Evolutionary conservation across 1,140 invertebrate genomes (phyloP).

Genomic region (Portunus trituberculatus): DNA sequence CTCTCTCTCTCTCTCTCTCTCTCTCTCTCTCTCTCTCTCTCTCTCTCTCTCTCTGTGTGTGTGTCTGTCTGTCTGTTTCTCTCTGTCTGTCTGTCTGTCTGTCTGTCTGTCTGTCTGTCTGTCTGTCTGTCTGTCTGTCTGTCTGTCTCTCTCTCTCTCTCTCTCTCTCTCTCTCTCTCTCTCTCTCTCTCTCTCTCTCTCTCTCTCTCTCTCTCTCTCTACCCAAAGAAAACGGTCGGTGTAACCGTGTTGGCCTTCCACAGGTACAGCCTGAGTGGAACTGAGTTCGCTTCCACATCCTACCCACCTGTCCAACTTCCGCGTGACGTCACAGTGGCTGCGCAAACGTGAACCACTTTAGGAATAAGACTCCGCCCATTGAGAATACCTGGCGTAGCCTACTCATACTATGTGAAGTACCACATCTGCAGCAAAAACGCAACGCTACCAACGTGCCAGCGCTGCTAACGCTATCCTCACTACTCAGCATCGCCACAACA

Average conservation of each 20-base stretch:
- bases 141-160: not conserved
- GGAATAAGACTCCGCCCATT: too few relatives aligned
- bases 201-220: not conserved
- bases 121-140: not conserved
- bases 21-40: conserved; percentile 34
- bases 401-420: too few relatives aligned
- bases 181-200: not conserved
- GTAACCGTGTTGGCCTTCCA: too few relatives aligned
- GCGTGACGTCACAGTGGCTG: too few relatives aligned
- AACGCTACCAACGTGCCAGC: too few relatives aligned
- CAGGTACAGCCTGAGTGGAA: too few relatives aligned
- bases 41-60: not conserved
- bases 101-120: not conserved
- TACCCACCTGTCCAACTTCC: too few relatives aligned
- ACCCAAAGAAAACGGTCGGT: not conserved
- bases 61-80: not conserved
- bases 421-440: too few relatives aligned
- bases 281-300: too few relatives aligned
- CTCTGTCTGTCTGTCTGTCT: not conserved
- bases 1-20: not conserved
- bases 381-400: too few relatives aligned
- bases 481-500: not conserved
- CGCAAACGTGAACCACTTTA: too few relatives aligned
- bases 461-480: not conserved
- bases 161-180: not conserved